A percentile compares a stretch with the other conserved stretches of the same genome.
Conservation (phyloP, 37 sponge, comb jelly and placozoan species). For the Halichondria panicea region DNA sequence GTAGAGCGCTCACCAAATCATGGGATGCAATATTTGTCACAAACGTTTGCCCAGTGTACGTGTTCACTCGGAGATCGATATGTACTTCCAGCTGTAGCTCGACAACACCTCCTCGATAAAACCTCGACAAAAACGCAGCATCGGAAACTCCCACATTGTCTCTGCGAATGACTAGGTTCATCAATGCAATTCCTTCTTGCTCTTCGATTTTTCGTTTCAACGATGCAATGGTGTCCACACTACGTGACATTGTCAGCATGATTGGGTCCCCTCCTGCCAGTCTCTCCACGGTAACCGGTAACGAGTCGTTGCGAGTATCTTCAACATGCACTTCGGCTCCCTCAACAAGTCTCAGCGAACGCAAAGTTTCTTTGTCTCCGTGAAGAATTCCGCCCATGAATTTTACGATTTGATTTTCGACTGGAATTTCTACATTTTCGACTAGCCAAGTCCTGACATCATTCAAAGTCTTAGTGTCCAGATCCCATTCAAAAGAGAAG, state of each 20-base stretch:
- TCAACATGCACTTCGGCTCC: no score
- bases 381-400: neutral
- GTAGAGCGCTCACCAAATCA: neutral
- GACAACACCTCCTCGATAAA: neutral
- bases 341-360: no score
- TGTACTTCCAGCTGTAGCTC: conserved; percentile 16
- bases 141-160: neutral
- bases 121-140: neutral
- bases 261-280: neutral
- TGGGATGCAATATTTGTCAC: conserved; percentile 11
- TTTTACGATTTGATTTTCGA: conserved; percentile 3
- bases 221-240: neutral
- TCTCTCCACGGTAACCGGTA: no score
- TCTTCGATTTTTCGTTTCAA: neutral
- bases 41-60: neutral
- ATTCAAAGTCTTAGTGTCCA: conserved; percentile 2
- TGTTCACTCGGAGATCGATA: neutral
- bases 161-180: neutral
- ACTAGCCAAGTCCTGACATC: conserved; percentile 1
- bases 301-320: no score
- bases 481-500: conserved; percentile 12
- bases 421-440: conserved; percentile 24
- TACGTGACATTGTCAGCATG: neutral
- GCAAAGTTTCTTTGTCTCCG: no score
- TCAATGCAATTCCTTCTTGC: neutral